Base-by-base conservation (phyloP, 2,888 invertebrate species). In the Dryadula phaetusa region DNA sequence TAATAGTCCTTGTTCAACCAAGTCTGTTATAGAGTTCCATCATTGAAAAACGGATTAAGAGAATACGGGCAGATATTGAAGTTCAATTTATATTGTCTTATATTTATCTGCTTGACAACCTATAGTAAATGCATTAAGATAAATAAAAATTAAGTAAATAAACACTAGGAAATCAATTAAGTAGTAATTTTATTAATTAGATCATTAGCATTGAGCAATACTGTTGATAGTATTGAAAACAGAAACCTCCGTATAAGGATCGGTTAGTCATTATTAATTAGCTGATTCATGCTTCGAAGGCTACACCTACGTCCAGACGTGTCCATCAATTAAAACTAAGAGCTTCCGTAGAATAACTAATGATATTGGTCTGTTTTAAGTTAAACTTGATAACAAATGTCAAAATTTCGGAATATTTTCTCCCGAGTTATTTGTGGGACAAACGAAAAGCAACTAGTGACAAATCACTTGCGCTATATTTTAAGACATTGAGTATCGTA, bases 231-330 rank as follows among this genome's bases (percentile, higher is more conserved):
- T 58, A 66, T 56, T 64, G 46, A 54, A 53, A 47, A 54, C 44
- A 61, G 73, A 76, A 20, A 78, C 72, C 74, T 72, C 86, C 85
- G 78, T 84, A 81, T 83, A 85, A 74, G 82, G 82, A 20, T 14
- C 14, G 71, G 61, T 71, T 66, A 69, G 69, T 66, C 70, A 71
- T 61, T 61, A 32, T 49, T 64, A 64, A 72, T 75, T 68, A 74
- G 76, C 73, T 85, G 88, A 87, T 79, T 87, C 86, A 87, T 73
- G 70, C 66, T 74, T 71, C 71, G 84, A 86, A 88, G 87, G 87
- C 83, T 86, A 79, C 83, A 78, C 83, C 84, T 81, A 85, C 82
- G 77, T 73, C 72, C 40, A 66, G 72, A 70, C 64, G 66, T 67
- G 62, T 54, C 53, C 54, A 62, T 62, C 66, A 66, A 69, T 68